phyloP scores from a whole-genome alignment of 2,113 vertebrate genomes.

The Litocranius walleri region DNA sequence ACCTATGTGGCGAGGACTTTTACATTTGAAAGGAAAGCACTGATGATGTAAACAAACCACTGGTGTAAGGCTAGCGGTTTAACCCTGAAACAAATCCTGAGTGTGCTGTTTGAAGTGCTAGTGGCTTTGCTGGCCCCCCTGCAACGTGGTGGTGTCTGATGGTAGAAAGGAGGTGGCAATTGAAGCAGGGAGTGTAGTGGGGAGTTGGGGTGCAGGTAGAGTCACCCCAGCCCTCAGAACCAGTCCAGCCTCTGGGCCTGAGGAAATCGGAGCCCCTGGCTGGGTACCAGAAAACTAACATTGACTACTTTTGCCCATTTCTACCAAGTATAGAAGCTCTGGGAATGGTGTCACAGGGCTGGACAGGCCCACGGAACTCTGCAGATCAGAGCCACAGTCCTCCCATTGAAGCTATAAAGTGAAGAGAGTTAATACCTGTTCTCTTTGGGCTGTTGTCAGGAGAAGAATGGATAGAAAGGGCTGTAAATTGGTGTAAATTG shows the following conservation, averaged over 20 bases:
- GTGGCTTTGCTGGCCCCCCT: background rate
- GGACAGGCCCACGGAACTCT: background rate
- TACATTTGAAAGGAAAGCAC: background rate
- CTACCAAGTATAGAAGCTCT: background rate
- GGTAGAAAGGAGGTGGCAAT: background rate
- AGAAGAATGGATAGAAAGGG: background rate
- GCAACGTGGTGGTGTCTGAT: background rate
- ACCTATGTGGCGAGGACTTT: background rate
- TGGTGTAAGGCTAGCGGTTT: background rate
- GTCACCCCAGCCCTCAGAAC: background rate
- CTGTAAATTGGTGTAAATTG: background rate
- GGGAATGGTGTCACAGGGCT: no score
- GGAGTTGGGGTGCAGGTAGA: background rate
- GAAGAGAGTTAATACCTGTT: background rate
- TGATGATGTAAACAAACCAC: background rate
- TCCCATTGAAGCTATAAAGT: no score
- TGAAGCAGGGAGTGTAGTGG: background rate
- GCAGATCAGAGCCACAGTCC: background rate
- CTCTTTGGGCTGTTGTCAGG: background rate
- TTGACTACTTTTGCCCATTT: fast-evolving
- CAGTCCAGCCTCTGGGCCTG: background rate
- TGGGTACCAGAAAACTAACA: background rate
- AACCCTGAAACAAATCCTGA: background rate
- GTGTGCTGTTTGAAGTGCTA: background rate
- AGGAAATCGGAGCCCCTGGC: background rate